Evolutionary conservation across 2,113 vertebrate species (phyloP), one percentile per base, ranked within the genome.

Genomic region (Ictidomys tridecemlineatus): DNA sequence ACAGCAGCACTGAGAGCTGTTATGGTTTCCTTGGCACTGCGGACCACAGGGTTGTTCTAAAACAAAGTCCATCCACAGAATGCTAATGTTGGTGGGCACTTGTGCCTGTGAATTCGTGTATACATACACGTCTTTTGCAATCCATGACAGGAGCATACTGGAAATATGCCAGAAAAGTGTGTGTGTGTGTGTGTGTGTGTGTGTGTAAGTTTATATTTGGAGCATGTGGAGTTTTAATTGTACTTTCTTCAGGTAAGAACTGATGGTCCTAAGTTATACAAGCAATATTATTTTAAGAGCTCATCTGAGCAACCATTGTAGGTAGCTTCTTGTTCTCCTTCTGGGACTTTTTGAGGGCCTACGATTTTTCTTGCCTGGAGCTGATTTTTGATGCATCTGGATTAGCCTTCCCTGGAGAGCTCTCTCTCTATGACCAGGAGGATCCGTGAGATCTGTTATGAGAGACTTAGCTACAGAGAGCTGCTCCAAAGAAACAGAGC

Each of bases 221-320:
- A 48, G 17, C 26, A 91, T 77, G 39, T 88, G 80, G 16, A 76
- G 20, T 82, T 51, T 70, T 28, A 34, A 18, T 30, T 53, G 22
- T 8, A 76, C 20, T 70, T 78, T 97, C 76, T 91, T 96, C 53
- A 83, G 77, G 65, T 91, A 51, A 92, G 45, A 28, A 53, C 39
- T 67, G 17, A 85, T 12, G n/a, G 6, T 48, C 65, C 65, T 92
- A 65, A 39, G 5, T 94, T 94, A 51, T 74, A 91, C 88, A 78
- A 89, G 53, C 45, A 77, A 12, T 32, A 73, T 48, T 93, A 85
- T 94, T 91, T 94, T 2, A 92, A 65, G 20, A 65, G 53, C 28
- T 51, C 48, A 51, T 51, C 48, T 51, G 48, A 51, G 2, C 48
- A 51, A 51, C 48, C 48, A 51, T 51, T 51, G 48, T 51, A 2